phyloP scores from a whole-genome alignment of 1,140 invertebrate genomes.

The Ceratina calcarata region DNA sequence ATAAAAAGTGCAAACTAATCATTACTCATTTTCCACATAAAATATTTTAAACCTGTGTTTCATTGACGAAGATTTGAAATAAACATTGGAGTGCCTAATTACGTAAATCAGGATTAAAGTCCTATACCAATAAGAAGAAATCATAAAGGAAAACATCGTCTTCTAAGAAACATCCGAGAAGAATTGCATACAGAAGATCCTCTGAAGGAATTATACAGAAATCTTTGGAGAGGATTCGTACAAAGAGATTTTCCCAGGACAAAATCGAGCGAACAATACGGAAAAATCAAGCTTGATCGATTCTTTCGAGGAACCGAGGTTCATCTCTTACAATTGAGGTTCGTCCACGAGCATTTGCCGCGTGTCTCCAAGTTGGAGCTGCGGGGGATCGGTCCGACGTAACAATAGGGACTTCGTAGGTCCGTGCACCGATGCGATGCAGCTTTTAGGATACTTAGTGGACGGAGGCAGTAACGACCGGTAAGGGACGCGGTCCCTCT shows the following conservation, averaged over 20 bases:
- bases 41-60: no score
- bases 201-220: slow-evolving; percentile 17
- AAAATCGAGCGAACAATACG: slow-evolving; percentile 29
- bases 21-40: no score
- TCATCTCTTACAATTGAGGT: slow-evolving; percentile 26
- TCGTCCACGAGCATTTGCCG: not conserved
- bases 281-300: slow-evolving; percentile 39
- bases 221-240: not conserved
- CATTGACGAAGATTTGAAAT: no score
- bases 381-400: not conserved
- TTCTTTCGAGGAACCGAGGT: slow-evolving; percentile 33
- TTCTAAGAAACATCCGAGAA: not conserved
- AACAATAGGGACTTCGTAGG: not conserved
- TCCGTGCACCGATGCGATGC: not conserved
- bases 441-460: slow-evolving; percentile 60
- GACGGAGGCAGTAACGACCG: slow-evolving; percentile 71
- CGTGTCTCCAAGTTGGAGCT: not conserved
- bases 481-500: slow-evolving; percentile 55
- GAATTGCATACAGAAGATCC: not conserved
- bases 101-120: not conserved
- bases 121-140: not conserved
- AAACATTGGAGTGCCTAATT: no score
- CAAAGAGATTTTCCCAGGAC: slow-evolving; percentile 38
- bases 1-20: no score
- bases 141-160: not conserved